A percentile compares a stretch with the other conserved stretches of the same genome.
These are phyloP conservation scores for Podarcis cretensis DNA, from an alignment of 2,113 vertebrate genomes.

Conservation along the genomic window DNA sequence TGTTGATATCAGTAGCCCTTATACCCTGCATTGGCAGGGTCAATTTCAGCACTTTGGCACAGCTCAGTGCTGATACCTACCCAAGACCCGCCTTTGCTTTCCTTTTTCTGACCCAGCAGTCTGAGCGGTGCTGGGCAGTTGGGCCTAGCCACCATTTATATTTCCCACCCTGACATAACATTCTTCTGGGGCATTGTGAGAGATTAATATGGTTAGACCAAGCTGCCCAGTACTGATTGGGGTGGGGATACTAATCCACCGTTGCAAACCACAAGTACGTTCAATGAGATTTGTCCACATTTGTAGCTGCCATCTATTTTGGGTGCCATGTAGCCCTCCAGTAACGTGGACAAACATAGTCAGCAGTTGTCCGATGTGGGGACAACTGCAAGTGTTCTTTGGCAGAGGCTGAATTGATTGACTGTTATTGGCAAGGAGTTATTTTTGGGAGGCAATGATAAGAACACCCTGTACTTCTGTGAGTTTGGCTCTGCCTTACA, in stretches of 20 bases:
- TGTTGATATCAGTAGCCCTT: background rate
- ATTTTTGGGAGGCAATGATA: constrained; percentile 53
- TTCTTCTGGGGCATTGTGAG: background rate
- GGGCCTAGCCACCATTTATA: background rate
- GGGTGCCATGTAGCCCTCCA: constrained; percentile 1
- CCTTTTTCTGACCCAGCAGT: background rate
- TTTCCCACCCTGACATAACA: background rate
- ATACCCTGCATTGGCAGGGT: background rate
- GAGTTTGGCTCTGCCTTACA: constrained; percentile 49
- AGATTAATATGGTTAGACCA: background rate
- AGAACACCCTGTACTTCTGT: constrained; percentile 47
- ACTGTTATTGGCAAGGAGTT: constrained; percentile 58
- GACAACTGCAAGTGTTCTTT: constrained; percentile 21
- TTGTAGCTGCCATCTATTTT: constrained; percentile 21
- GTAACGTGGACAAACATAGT: constrained; percentile 37
- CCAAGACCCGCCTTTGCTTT: background rate
- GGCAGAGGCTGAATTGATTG: constrained; percentile 50
- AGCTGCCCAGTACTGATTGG: background rate
- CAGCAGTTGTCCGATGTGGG: constrained; percentile 31
- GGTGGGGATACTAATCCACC: background rate
- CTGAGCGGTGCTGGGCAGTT: background rate
- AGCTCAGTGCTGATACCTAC: no score
- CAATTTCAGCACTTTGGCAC: no score
- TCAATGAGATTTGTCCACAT: background rate
- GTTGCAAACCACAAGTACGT: constrained; percentile 37